Evolutionary conservation across 2,888 invertebrate species (phyloP), one percentile per base, ranked within the genome.

Genomic region (Drosophila austrosaltans): DNA sequence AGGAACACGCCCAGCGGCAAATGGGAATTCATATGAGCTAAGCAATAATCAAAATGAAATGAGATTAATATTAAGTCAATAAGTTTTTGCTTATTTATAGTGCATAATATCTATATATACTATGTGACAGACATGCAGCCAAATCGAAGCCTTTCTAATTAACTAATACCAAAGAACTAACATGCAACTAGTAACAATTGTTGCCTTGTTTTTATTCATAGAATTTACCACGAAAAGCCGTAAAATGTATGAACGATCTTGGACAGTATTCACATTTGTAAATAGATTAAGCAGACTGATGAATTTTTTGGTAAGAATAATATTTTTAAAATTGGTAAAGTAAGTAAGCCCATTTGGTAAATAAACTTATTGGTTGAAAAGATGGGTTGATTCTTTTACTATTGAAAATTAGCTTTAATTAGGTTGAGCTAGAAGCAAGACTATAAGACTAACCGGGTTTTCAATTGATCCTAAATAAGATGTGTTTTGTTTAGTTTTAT

Each of bases 181-280:
- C n/a, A 5, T n/a, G 12, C 7, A 7, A 20, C 57, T 57, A 57
- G 16, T 12, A 39, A 8, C 8, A 36, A 36, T 53, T 44, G 16
- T 16, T 16, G 16, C 16, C 16, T 16, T 16, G 1, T 44, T 44
- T 53, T 30, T 30, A 30, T 30, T 5, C 28, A 20, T 57, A 30
- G 53, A 79, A 73, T 78, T 89, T 90, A 90, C 89, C 89, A 67
- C 76, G 81, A 68, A 78, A 86, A 28, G 77, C 77, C 66, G 83
- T 85, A 81, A 83, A 89, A 78, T 70, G 82, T 16, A 16, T 16
- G 16, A 90, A 90, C 5, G 90, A 78, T 62, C 78, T 78, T 32
- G 87, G 74, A 70, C 89, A 90, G 63, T 79, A 58, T 53, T 79
- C 78, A 63, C 89, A 90, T 71, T 90, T 90, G 88, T 90, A 90